A percentile compares a stretch with the other conserved stretches of the same genome.
These are phyloP conservation scores for Phylloscopus trochiloides DNA, from an alignment of 2,113 vertebrate species.

Conservation along the genomic window DNA sequence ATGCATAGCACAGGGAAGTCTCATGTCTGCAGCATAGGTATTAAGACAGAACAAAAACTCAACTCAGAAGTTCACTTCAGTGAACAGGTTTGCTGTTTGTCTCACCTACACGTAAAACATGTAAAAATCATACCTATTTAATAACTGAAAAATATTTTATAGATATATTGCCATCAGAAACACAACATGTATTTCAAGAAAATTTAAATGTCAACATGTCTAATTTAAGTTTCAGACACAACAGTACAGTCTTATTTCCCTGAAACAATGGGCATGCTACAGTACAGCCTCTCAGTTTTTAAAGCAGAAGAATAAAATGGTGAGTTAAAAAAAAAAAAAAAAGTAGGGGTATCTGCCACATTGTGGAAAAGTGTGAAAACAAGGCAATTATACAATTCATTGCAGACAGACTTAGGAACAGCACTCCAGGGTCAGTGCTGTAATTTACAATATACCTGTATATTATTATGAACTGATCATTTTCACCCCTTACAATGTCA, in stretches of 20 bases:
- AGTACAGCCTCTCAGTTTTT: neutral
- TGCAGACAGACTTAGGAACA: neutral
- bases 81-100: neutral
- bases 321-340: neutral
- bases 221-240: neutral
- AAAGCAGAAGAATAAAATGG: neutral
- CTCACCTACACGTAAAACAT: neutral
- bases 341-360: rapidly evolving
- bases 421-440: neutral
- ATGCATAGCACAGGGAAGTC: neutral
- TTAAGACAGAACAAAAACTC: neutral
- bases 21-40: rapidly evolving
- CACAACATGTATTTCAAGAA: neutral
- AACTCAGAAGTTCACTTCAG: neutral
- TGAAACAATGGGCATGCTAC: neutral
- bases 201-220: neutral
- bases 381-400: neutral
- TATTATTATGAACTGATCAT: neutral
- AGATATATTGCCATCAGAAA: neutral
- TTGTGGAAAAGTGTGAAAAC: neutral
- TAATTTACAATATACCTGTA: neutral
- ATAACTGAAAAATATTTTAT: neutral
- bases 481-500: neutral
- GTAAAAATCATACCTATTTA: neutral
- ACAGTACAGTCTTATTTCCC: neutral